phyloP scores from a whole-genome alignment of 2,888 invertebrate species.

The Drosophila maculinotata region DNA sequence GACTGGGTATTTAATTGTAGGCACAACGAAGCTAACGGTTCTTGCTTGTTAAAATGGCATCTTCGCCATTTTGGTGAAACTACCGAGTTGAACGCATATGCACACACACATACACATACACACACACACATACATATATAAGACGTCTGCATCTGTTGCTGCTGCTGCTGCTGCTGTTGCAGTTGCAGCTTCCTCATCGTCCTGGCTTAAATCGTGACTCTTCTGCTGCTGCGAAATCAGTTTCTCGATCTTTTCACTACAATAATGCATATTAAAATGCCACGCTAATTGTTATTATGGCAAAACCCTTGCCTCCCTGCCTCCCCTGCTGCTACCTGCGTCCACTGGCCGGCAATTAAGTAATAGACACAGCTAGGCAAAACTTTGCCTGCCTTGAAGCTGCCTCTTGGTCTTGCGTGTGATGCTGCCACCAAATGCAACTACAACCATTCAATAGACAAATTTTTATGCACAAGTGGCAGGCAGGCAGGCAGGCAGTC shows the following conservation, averaged over 20 bases:
- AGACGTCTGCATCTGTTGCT: constrained; percentile 14
- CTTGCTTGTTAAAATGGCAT: not conserved
- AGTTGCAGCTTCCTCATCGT: constrained; percentile 43
- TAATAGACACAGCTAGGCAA: constrained; percentile 69
- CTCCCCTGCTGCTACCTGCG: not conserved
- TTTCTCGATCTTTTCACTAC: constrained; percentile 74
- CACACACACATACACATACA: not conserved
- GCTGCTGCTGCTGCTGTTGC: too few species aligned
- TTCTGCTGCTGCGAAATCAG: constrained; percentile 64
- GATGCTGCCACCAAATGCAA: constrained; percentile 21
- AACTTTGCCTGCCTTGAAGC: constrained; percentile 25
- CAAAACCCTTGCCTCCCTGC: constrained; percentile 26
- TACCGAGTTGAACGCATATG: constrained; percentile 2
- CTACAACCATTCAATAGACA: constrained; percentile 57
- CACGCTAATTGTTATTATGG: constrained; percentile 79
- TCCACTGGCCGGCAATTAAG: constrained; percentile 68
- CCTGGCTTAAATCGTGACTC: constrained; percentile 65
- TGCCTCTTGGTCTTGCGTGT: constrained; percentile 55
- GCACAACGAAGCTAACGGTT: not conserved
- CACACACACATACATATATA: not conserved
- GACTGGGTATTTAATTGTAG: constrained; percentile 7
- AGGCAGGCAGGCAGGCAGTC: constrained; percentile 4
- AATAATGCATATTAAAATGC: constrained; percentile 82
- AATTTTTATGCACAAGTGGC: constrained; percentile 69
- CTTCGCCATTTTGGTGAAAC: constrained; percentile 5